phyloP scores from a whole-genome alignment of 2,113 vertebrate species.

The Poecilia latipinna region DNA sequence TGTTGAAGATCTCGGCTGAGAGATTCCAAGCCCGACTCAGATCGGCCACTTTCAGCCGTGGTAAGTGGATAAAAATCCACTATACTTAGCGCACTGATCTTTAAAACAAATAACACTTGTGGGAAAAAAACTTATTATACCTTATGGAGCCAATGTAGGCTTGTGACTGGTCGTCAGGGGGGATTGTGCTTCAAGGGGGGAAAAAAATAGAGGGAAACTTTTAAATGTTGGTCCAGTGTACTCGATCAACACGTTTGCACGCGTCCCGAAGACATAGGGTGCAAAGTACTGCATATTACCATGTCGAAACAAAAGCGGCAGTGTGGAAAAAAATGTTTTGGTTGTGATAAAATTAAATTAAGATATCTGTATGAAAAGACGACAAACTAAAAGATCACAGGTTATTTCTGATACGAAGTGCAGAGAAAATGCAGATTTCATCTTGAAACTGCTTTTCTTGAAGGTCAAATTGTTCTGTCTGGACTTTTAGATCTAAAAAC shows the following conservation, averaged over 20 bases:
- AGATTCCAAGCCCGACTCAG: conserved; percentile 4
- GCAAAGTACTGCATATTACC: neutral
- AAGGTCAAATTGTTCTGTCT: no score
- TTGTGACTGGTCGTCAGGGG: neutral
- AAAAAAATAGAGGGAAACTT: neutral
- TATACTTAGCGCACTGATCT: neutral
- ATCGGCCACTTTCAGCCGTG: conserved; percentile 26
- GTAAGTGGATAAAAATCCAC: conserved; percentile 20
- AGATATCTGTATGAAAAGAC: no score
- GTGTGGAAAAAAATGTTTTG: neutral
- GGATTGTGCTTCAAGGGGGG: neutral
- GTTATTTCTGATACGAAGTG: no score
- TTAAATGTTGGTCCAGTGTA: neutral
- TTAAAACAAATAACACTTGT: conserved; percentile 5
- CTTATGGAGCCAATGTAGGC: neutral
- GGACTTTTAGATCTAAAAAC: no score
- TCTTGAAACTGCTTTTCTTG: no score
- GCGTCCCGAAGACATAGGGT: neutral
- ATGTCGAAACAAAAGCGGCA: neutral
- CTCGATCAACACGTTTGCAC: neutral
- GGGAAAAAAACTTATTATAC: neutral
- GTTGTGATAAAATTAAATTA: no score
- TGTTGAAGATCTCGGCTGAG: conserved; percentile 36
- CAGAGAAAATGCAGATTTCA: no score
- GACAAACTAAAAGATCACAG: no score